Conservation (phyloP, 2,888 invertebrate species). For the Ophioninae sp. region DNA sequence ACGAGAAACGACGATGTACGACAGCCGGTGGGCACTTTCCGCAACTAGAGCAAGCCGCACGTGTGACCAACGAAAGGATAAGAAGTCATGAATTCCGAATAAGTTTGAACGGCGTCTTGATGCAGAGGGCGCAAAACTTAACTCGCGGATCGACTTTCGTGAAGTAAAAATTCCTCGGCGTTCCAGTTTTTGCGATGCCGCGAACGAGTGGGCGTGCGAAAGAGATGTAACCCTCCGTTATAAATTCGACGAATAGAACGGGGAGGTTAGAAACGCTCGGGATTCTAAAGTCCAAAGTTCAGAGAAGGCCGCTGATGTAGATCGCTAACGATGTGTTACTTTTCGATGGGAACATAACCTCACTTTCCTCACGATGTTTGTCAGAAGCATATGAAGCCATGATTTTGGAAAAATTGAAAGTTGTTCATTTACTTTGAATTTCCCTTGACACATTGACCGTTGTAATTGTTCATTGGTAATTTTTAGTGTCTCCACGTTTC, state of each 20-base stretch:
- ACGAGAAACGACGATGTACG: not conserved
- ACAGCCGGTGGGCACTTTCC: not conserved
- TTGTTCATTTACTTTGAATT: too few species aligned
- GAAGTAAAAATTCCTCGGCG: not conserved
- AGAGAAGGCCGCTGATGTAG: too few species aligned
- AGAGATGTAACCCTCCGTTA: not conserved
- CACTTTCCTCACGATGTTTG: too few species aligned
- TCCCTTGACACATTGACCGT: too few species aligned
- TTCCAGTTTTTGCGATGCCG: not conserved
- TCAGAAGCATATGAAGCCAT: too few species aligned
- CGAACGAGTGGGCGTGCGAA: not conserved
- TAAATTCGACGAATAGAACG: not conserved
- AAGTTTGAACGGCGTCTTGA: not conserved
- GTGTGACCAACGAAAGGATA: not conserved
- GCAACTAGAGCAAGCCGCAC: not conserved
- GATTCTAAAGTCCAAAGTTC: too few species aligned
- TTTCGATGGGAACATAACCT: too few species aligned
- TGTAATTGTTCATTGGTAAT: too few species aligned
- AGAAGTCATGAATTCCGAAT: slow-evolving; percentile 13
- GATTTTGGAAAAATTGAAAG: too few species aligned
- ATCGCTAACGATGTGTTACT: too few species aligned
- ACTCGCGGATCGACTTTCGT: not conserved
- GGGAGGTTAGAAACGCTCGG: not conserved
- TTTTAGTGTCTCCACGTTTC: too few species aligned
- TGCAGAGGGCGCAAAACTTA: too few species aligned